phyloP scores from a whole-genome alignment of 2,113 vertebrate species.

The Paedocypris sp. region DNA sequence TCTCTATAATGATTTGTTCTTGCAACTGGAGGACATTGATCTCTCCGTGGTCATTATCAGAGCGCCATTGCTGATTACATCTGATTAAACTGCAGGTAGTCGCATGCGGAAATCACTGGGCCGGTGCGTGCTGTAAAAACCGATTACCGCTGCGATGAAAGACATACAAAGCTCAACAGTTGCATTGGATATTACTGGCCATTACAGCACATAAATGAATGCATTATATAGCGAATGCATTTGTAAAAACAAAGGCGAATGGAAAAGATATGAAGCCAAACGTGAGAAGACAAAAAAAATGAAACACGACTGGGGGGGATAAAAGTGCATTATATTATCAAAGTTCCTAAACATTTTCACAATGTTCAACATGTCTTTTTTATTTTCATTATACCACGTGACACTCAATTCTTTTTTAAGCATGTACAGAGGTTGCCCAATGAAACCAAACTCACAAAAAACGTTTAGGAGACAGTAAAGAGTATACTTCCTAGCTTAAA shows the following conservation, averaged over 20 bases:
- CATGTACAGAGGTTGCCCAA: too few species aligned
- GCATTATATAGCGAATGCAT: neutral
- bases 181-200: neutral
- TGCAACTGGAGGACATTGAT: conserved; percentile 5
- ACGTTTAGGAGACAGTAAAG: too few species aligned
- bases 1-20: conserved; percentile 8
- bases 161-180: neutral
- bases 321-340: too few species aligned
- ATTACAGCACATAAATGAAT: too few species aligned
- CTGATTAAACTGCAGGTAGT: conserved; percentile 9
- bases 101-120: neutral
- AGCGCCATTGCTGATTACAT: conserved; percentile 11
- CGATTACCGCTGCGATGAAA: conserved; percentile 1
- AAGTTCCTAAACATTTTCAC: too few species aligned
- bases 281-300: too few species aligned
- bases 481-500: too few species aligned
- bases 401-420: too few species aligned
- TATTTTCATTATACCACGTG: too few species aligned
- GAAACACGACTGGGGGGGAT: too few species aligned
- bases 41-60: conserved; percentile 5
- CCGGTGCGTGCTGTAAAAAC: conserved; percentile 15
- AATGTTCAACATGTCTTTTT: too few species aligned
- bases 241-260: neutral
- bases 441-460: too few species aligned
- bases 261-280: neutral